phyloP scores from a whole-genome alignment of 2,888 invertebrate genomes.

The Eupeodes luniger region DNA sequence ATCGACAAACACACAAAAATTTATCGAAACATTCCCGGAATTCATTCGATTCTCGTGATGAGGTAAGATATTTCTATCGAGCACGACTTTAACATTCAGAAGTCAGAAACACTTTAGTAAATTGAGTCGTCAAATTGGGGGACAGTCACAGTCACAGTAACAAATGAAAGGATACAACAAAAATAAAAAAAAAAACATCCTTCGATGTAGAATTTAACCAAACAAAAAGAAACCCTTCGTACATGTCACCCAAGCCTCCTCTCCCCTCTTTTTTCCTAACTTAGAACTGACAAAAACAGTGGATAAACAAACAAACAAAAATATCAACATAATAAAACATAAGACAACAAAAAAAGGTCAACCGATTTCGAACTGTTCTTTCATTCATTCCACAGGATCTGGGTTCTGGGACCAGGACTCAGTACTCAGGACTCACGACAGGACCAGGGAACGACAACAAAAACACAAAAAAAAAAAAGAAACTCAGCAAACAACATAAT shows the following conservation, averaged over 20 bases:
- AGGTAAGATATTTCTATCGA: slow-evolving; percentile 21
- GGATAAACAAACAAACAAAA: slow-evolving; percentile 47
- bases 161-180: slow-evolving; percentile 33
- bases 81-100: slow-evolving; percentile 34
- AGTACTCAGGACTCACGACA: neutral
- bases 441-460: neutral
- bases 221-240: slow-evolving; percentile 1
- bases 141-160: slow-evolving; percentile 48
- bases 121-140: slow-evolving; percentile 48
- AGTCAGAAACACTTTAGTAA: slow-evolving; percentile 55
- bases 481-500: slow-evolving; percentile 72
- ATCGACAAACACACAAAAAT: slow-evolving; percentile 1
- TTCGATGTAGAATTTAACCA: slow-evolving; percentile 13
- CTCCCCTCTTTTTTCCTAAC: neutral
- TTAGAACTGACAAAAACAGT: slow-evolving; percentile 48
- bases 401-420: too few relatives aligned
- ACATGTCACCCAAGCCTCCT: neutral
- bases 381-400: slow-evolving; percentile 8
- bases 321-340: slow-evolving; percentile 37
- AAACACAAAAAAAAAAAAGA: neutral
- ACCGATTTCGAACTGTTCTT: slow-evolving; percentile 46
- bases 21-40: slow-evolving; percentile 7
- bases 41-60: neutral
- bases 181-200: neutral
- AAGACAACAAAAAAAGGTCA: slow-evolving; percentile 56